phyloP scores from a whole-genome alignment of 2,113 vertebrate genomes.

The Rhinoderma darwinii region DNA sequence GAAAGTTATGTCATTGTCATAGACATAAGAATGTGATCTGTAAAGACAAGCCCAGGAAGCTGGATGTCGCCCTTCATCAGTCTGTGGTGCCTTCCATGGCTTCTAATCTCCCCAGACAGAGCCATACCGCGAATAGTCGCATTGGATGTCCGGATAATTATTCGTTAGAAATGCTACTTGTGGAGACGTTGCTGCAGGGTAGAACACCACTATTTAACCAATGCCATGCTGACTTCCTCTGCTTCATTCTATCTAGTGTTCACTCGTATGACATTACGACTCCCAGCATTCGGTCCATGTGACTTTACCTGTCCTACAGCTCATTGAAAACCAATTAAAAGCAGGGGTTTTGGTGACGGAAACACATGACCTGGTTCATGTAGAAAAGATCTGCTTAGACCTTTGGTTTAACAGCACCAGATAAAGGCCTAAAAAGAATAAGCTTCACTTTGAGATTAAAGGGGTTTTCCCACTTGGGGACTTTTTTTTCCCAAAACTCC shows the following conservation, averaged over 20 bases:
- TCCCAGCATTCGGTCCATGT: background rate
- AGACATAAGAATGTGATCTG: background rate
- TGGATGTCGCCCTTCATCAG: conserved; percentile 7
- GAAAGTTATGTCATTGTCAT: background rate
- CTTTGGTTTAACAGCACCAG: too few species aligned
- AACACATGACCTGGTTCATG: background rate
- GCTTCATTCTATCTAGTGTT: background rate
- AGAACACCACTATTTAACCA: background rate
- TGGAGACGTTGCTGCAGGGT: background rate
- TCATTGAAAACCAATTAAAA: background rate
- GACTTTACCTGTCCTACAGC: background rate
- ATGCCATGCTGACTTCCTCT: background rate
- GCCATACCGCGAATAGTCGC: background rate
- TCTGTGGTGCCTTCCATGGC: background rate
- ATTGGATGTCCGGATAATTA: background rate
- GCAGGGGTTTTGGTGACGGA: background rate
- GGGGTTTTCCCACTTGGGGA: too few species aligned
- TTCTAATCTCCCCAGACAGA: conserved; percentile 1
- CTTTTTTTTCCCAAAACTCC: too few species aligned
- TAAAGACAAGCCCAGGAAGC: conserved; percentile 23
- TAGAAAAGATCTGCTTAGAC: background rate
- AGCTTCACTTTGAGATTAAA: too few species aligned
- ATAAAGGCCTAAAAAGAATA: too few species aligned
- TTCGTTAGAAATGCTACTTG: background rate
- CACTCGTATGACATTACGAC: background rate